These are phyloP conservation scores for Rousettus leschenaultii DNA, from an alignment of 2,113 vertebrate genomes.

Conservation along the genomic window DNA sequence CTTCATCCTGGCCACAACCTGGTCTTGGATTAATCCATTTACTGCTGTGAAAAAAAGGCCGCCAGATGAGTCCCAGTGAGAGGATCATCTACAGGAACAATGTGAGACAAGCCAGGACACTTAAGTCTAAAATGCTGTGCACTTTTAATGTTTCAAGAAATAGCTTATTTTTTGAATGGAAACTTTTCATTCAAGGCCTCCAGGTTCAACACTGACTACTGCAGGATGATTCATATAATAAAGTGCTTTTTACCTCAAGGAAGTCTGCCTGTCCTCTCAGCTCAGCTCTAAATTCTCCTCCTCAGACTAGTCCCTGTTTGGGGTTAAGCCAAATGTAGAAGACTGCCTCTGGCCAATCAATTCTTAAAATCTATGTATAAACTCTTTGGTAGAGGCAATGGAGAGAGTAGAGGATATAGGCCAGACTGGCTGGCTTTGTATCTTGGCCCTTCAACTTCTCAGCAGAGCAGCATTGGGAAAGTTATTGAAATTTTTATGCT, in stretches of 20 bases:
- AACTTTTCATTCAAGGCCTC: not conserved
- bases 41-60: not conserved
- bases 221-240: not conserved
- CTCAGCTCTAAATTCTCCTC: not conserved
- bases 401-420: not conserved
- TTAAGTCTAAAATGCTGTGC: not conserved
- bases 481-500: not conserved
- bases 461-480: not conserved
- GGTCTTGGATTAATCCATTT: not conserved
- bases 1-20: not conserved
- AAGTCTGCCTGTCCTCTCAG: not conserved
- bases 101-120: not conserved
- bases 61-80: too few species aligned
- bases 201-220: not conserved
- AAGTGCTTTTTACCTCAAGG: not conserved
- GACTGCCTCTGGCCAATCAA: not conserved
- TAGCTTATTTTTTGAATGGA: not conserved
- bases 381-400: not conserved
- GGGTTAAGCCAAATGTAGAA: not conserved
- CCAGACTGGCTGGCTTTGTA: not conserved
- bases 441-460: not conserved
- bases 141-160: not conserved
- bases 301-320: not conserved
- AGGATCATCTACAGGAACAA: not conserved
- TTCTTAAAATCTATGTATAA: not conserved